Conservation (phyloP, 2,888 invertebrate species). For the Cataglyphis altisquamis region DNA sequence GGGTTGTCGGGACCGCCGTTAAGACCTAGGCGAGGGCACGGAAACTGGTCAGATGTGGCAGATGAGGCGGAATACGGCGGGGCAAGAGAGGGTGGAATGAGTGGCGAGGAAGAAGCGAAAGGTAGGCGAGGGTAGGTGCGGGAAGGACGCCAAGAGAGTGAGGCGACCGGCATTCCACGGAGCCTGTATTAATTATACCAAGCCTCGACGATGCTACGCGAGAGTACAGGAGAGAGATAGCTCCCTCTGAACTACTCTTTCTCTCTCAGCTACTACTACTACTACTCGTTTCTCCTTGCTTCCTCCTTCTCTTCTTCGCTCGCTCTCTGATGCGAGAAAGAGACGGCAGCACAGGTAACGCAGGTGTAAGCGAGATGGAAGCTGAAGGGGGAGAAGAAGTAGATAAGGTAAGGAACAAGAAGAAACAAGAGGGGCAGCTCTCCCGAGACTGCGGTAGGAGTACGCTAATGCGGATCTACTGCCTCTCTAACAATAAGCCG, state of each 20-base stretch:
- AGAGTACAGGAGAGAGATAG: constrained; percentile 78
- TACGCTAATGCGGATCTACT: constrained; percentile 78
- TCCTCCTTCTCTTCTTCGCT: constrained; percentile 17
- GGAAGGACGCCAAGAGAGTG: constrained; percentile 78
- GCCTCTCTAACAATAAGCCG: constrained; percentile 76
- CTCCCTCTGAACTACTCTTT: constrained; percentile 38
- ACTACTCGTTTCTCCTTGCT: constrained; percentile 39
- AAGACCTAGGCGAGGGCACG: constrained; percentile 76
- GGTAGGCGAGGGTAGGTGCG: constrained; percentile 53
- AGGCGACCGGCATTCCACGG: constrained; percentile 85
- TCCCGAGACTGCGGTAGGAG: constrained; percentile 71
- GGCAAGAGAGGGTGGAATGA: constrained; percentile 68
- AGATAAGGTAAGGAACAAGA: constrained; percentile 36
- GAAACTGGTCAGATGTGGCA: constrained; percentile 79
- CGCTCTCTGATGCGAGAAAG: constrained; percentile 44
- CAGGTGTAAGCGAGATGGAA: constrained; percentile 57
- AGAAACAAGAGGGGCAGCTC: constrained; percentile 51
- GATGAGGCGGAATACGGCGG: constrained; percentile 56
- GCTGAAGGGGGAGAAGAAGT: constrained; percentile 52
- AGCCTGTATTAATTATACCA: constrained; percentile 86
- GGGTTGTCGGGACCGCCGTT: constrained; percentile 65
- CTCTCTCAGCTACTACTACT: constrained; percentile 52
- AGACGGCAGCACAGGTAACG: constrained; percentile 44
- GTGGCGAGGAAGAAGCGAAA: constrained; percentile 64
- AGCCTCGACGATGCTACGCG: constrained; percentile 80